These are phyloP conservation scores for Porphyrio hochstetteri DNA, from an alignment of 2,113 vertebrate species.

Conservation along the genomic window DNA sequence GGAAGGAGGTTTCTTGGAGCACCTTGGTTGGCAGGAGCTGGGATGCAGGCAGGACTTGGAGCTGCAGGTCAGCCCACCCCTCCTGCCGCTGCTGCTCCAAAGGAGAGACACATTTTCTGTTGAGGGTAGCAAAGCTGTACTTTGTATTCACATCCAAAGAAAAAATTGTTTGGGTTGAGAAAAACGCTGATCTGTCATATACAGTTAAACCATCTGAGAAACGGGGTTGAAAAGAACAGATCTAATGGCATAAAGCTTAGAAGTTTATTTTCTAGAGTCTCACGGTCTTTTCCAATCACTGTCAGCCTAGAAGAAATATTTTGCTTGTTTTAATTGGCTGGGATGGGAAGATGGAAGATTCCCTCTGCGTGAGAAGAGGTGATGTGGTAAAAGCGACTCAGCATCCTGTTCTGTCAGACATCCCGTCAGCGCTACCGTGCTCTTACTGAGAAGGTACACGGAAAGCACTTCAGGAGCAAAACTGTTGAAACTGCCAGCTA, in stretches of 20 bases:
- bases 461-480: not conserved
- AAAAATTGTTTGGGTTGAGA: not conserved
- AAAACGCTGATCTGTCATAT: not conserved
- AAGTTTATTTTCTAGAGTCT: not conserved
- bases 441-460: not conserved
- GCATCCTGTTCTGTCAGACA: constrained; percentile 14
- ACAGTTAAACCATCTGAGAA: not conserved
- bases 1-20: not conserved
- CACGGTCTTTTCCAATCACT: not conserved
- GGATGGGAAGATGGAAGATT: not conserved
- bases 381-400: not conserved
- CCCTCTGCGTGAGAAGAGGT: not conserved
- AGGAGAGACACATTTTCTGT: too few species aligned
- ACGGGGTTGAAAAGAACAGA: not conserved
- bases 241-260: not conserved
- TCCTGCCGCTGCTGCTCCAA: not conserved
- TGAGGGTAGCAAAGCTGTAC: not conserved
- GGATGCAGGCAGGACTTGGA: not conserved
- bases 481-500: not conserved
- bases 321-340: not conserved
- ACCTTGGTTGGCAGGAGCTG: not conserved
- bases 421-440: not conserved
- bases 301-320: not conserved
- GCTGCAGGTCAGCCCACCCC: not conserved
- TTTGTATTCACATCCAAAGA: not conserved